These are phyloP conservation scores for Pycnomerus fuliginosus DNA, from an alignment of 2,888 invertebrate species.

Conservation along the genomic window DNA sequence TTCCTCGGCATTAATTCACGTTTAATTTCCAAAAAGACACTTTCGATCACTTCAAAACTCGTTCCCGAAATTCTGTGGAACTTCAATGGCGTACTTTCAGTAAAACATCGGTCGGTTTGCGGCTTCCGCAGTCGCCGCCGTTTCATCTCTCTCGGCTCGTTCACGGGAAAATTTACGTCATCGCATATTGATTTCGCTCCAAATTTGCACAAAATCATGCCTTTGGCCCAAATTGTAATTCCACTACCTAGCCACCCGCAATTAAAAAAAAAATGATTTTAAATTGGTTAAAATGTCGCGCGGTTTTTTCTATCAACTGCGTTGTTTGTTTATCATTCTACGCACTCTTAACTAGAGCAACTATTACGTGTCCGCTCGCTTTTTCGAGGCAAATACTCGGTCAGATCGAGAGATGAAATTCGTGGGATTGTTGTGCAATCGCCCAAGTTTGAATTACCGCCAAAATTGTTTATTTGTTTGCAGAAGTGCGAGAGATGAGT, in stretches of 20 bases:
- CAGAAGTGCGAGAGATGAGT: constrained; percentile 50
- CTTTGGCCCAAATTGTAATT: too few species aligned
- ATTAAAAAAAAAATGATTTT: background rate
- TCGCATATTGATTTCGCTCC: constrained; percentile 35
- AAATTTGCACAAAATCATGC: too few species aligned
- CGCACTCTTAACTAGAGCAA: constrained; percentile 5
- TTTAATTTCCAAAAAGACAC: background rate
- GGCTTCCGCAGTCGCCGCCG: constrained; percentile 14
- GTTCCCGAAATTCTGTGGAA: too few species aligned
- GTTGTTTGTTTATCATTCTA: constrained; percentile 7
- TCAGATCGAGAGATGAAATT: too few species aligned
- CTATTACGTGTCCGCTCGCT: too few species aligned
- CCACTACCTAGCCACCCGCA: too few species aligned
- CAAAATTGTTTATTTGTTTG: constrained; percentile 27
- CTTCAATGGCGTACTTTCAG: constrained; percentile 13
- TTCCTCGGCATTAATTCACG: too few species aligned
- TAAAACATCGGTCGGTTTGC: constrained; percentile 8
- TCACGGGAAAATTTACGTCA: constrained; percentile 38
- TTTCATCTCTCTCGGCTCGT: constrained; percentile 27
- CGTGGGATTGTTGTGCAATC: too few species aligned
- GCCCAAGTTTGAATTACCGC: background rate
- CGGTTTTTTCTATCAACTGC: constrained; percentile 1
- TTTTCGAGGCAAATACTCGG: too few species aligned
- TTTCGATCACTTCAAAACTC: background rate
- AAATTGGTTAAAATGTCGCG: constrained; percentile 1